Conservation (phyloP, 1,140 invertebrate genomes). For the Pomacea maculata region DNA sequence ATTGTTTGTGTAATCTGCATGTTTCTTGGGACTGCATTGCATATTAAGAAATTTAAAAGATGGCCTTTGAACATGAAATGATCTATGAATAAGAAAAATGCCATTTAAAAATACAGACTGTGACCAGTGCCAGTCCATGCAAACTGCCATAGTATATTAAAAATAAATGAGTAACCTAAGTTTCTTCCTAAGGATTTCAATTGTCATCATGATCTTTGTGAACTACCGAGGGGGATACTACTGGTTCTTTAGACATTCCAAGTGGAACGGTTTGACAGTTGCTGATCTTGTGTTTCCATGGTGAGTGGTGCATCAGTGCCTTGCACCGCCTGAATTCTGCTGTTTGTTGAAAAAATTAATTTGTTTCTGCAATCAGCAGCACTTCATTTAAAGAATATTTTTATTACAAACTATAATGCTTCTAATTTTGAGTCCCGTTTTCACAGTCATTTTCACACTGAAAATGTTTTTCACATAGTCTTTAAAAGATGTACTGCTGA, state of each 20-base stretch:
- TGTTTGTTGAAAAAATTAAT: too few relatives aligned
- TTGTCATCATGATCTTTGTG: conserved; percentile 80
- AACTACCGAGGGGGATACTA: conserved; percentile 84
- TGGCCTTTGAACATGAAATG: too few relatives aligned
- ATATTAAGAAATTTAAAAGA: too few relatives aligned
- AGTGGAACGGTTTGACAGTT: conserved; percentile 91
- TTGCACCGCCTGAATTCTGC: neutral
- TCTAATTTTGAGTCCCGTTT: neutral
- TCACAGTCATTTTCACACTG: neutral
- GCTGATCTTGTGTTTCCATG: conserved; percentile 95
- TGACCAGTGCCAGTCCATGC: too few relatives aligned
- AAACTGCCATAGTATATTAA: too few relatives aligned
- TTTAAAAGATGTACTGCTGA: neutral
- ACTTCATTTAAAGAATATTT: neutral
- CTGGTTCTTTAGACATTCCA: conserved; percentile 86
- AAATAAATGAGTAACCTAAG: too few relatives aligned
- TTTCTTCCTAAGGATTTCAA: conserved; percentile 47
- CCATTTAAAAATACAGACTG: too few relatives aligned
- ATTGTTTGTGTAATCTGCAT: too few relatives aligned
- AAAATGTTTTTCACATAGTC: neutral
- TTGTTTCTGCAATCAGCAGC: too few relatives aligned
- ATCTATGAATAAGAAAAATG: too few relatives aligned
- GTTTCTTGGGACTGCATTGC: too few relatives aligned
- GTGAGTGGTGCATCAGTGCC: conserved; percentile 73
- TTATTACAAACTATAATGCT: too few relatives aligned